phyloP scores from a whole-genome alignment of 2,113 vertebrate genomes.

The Aix galericulata region DNA sequence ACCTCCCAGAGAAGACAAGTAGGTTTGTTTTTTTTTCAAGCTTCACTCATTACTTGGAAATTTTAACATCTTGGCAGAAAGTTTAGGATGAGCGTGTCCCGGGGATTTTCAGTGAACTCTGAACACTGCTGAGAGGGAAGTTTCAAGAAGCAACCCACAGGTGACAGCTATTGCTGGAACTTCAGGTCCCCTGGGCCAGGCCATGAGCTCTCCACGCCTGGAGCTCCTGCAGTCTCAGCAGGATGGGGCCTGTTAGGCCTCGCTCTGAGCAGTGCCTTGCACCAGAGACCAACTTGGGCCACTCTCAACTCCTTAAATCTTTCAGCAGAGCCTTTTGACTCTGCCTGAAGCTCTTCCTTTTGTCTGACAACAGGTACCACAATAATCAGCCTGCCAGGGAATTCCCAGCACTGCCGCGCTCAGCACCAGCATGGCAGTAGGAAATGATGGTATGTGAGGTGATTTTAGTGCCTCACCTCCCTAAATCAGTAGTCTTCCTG shows the following conservation, averaged over 20 bases:
- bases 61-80: not conserved
- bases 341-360: not conserved
- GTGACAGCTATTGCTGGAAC: not conserved
- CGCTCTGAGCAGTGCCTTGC: not conserved
- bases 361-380: not conserved
- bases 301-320: not conserved
- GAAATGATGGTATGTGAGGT: not conserved
- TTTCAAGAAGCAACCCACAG: not conserved
- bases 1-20: not conserved
- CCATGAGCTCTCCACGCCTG: not conserved
- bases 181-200: accelerated
- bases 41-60: not conserved
- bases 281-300: not conserved
- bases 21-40: not conserved
- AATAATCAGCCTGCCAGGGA: accelerated
- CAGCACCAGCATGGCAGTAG: not conserved
- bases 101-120: not conserved
- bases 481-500: not conserved
- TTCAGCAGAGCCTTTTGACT: not conserved
- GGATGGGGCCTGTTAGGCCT: not conserved
- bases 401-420: not conserved
- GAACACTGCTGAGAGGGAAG: not conserved
- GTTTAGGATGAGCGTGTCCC: not conserved
- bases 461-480: not conserved
- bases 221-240: accelerated